Base-by-base conservation (phyloP, 2,797 vertebrate genomes). In the Podarcis siculus region DNA sequence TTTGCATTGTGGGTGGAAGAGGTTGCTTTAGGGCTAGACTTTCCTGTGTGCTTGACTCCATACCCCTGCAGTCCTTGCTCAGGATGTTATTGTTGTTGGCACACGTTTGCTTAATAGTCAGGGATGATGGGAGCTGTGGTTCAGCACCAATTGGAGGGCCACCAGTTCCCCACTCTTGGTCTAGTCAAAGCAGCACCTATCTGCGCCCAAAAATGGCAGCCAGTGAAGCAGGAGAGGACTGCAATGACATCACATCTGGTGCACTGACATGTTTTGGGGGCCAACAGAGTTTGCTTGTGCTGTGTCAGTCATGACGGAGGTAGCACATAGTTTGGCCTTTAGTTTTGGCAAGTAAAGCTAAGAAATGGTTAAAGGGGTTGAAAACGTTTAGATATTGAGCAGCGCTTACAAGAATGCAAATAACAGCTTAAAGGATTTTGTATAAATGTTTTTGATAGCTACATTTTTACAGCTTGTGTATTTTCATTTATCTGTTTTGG, bases 401-500 rank as follows among this genome's bases (percentile, higher is more conserved):
- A 79, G 7, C 23, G 66, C 64, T 66, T 45, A 32, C 8, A 39
- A 32, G 83, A 49, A 85, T 30, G 69, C 55, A 84, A 88, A 77
- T n/a, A 72, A 67, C 19, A 8, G 49, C 66, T 84, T 88, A 45
- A 84, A 72, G 82, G 37, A 79, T 78, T 73, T 79, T 21, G 17
- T 75, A 42, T 73, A 27, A 27, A 45, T 71, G 45, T 35, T 6
- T 71, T 71, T 45, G n/a, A 66, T 10, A 37, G 27, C 66, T 66
- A 9, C n/a, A 32, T 23, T 85, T 61, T 85, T 73, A 73, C 61
- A 49, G 78, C n/a, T 35, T 85, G 76, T 64, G 30, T 73, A 64
- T 85, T 67, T 85, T 89, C 27, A 6, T 80, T 55, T 80, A 85
- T 85, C 83, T 75, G 78, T 81, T 66, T 80, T 73, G 83, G 87